Evolutionary conservation across 1,140 invertebrate genomes (phyloP).

Genomic region (Streblospio benedicti): DNA sequence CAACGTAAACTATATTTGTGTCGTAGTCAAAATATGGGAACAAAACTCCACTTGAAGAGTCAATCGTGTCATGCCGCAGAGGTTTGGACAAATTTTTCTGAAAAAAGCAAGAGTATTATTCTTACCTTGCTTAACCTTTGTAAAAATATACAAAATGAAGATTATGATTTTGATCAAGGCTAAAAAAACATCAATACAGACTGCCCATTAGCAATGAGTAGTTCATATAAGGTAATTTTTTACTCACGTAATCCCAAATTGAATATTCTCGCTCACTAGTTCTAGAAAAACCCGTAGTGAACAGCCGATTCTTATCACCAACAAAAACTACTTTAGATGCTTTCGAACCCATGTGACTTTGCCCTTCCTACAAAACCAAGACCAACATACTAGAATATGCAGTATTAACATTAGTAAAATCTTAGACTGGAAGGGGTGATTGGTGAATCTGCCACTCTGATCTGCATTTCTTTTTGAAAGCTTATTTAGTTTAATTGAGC

Average conservation of each 20-base stretch:
- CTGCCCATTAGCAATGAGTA: no score
- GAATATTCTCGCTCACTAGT: constrained; percentile 81
- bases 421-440: neutral
- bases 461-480: neutral
- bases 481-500: no score
- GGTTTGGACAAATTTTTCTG: constrained; percentile 64
- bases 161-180: no score
- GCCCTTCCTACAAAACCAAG: constrained; percentile 61
- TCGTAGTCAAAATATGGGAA: constrained; percentile 90
- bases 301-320: constrained; percentile 62
- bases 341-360: constrained; percentile 77
- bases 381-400: neutral
- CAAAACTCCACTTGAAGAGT: constrained; percentile 83
- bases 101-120: constrained; percentile 49
- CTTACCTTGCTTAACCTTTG: no score
- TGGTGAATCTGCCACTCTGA: neutral
- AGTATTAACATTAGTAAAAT: neutral
- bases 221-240: no score
- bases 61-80: constrained; percentile 72
- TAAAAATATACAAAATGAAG: no score
- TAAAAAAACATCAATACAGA: no score
- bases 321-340: constrained; percentile 89
- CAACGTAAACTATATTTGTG: constrained; percentile 84
- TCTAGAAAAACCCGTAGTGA: constrained; percentile 84
- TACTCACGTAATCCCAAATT: constrained; percentile 67